Conservation (phyloP, 35 echinoderm and acorn worm genomes). For the Nesometra sesokonis region DNA sequence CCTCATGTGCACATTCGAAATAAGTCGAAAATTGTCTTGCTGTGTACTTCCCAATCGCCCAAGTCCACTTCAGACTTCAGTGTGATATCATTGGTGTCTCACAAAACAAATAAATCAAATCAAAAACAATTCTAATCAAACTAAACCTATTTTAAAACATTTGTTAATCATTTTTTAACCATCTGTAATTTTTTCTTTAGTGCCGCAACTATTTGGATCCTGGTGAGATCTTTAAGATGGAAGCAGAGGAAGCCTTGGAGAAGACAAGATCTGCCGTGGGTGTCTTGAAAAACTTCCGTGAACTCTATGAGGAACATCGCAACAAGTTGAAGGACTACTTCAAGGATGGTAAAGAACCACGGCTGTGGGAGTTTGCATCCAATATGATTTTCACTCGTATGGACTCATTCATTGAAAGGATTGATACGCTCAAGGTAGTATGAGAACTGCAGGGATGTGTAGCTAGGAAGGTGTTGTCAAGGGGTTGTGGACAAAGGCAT, state of each 20-base stretch:
- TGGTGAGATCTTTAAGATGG: conserved; percentile 86
- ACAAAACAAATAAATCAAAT: too few species aligned
- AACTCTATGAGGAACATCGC: conserved; percentile 55
- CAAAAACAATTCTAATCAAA: too few species aligned
- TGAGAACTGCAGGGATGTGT: too few species aligned
- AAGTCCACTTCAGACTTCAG: too few species aligned
- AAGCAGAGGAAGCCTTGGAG: conserved; percentile 79
- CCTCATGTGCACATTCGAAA: too few species aligned
- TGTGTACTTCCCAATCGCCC: too few species aligned
- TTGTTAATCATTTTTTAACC: too few species aligned
- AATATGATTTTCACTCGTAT: conserved; percentile 73
- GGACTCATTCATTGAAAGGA: conserved; percentile 58
- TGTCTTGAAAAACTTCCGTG: conserved; percentile 54
- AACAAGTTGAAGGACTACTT: conserved; percentile 89
- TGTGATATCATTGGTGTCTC: too few species aligned
- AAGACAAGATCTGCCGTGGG: conserved; percentile 48
- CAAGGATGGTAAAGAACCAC: conserved; percentile 81
- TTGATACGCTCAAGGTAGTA: conserved; percentile 84
- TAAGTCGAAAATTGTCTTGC: too few species aligned
- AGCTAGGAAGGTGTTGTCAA: too few species aligned
- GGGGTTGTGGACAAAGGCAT: too few species aligned
- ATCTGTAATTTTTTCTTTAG: conserved; percentile 3
- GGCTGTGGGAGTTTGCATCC: conserved; percentile 85
- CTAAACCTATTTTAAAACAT: too few species aligned
- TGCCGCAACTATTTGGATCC: conserved; percentile 70